A percentile compares a stretch with the other conserved stretches of the same genome.
Conservation (phyloP, 2,113 vertebrate species). For the Microtus oregoni region DNA sequence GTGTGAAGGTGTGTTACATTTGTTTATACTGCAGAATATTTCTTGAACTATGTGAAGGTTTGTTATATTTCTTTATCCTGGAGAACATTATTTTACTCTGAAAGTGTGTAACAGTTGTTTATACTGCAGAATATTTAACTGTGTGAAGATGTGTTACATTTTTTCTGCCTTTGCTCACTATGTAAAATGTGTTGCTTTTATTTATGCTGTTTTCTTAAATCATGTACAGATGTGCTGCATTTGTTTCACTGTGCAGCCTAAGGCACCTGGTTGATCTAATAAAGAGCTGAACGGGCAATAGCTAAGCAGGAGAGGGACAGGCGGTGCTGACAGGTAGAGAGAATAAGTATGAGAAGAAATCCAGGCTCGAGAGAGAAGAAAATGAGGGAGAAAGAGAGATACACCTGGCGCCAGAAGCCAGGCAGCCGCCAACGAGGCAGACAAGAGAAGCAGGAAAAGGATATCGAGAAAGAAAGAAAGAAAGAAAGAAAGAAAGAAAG, state of each 20-base stretch:
- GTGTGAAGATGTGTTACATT: neutral
- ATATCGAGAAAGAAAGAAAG: neutral
- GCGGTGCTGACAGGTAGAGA: neutral
- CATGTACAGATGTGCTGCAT: too few species aligned
- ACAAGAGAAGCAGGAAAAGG: neutral
- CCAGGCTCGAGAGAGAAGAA: neutral
- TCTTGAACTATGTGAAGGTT: too few species aligned
- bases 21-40: too few species aligned
- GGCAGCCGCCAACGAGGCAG: neutral
- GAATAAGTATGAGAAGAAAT: neutral
- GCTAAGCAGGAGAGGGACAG: neutral
- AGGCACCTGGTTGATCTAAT: neutral
- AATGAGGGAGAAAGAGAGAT: neutral
- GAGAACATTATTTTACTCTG: too few species aligned
- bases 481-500: too few species aligned
- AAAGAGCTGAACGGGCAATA: neutral
- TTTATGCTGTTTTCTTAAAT: too few species aligned
- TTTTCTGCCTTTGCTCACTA: neutral
- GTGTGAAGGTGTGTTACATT: too few species aligned
- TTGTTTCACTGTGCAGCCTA: neutral
- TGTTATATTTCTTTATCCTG: too few species aligned
- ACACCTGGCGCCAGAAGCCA: neutral
- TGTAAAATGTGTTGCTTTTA: too few species aligned
- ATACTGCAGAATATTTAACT: neutral
- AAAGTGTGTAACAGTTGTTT: too few species aligned